Percentiles rank a stretch among this genome's conserved stretches.
phyloP scores from a whole-genome alignment of 2,888 invertebrate genomes.

The Andrena minutula region DNA sequence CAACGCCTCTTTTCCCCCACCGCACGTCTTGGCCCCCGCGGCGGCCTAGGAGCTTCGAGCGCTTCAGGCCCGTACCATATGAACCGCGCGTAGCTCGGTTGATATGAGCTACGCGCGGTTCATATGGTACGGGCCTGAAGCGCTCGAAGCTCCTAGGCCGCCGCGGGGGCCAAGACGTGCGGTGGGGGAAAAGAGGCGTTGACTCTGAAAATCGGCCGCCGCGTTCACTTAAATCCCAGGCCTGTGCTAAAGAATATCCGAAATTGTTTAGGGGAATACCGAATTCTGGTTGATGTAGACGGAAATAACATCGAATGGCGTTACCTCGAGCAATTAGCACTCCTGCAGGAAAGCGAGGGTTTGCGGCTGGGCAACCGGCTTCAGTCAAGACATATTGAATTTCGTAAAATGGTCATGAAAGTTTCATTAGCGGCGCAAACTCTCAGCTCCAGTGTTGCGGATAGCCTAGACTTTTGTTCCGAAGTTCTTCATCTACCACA shows the following conservation, averaged over 20 bases:
- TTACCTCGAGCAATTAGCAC: neutral
- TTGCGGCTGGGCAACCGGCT: neutral
- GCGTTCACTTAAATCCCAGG: no score
- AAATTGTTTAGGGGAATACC: neutral
- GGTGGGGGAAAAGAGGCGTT: no score
- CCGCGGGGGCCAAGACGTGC: no score
- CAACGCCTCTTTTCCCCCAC: no score
- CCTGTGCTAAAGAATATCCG: neutral
- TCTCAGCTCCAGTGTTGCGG: constrained; percentile 1
- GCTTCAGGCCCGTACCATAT: no score
- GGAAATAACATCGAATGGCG: neutral
- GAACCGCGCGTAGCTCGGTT: no score
- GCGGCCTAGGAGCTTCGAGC: no score
- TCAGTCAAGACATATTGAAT: neutral
- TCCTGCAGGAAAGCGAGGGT: neutral
- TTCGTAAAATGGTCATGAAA: neutral
- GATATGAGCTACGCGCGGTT: no score
- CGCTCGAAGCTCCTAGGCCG: no score
- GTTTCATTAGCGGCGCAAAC: neutral
- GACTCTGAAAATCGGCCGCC: no score
- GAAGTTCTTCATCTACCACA: neutral
- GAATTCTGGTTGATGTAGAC: neutral
- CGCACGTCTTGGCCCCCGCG: no score
- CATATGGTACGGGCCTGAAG: no score
- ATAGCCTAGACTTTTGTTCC: constrained; percentile 1